phyloP scores from a whole-genome alignment of 2,888 invertebrate species.

The Tricholauxania praeusta region DNA sequence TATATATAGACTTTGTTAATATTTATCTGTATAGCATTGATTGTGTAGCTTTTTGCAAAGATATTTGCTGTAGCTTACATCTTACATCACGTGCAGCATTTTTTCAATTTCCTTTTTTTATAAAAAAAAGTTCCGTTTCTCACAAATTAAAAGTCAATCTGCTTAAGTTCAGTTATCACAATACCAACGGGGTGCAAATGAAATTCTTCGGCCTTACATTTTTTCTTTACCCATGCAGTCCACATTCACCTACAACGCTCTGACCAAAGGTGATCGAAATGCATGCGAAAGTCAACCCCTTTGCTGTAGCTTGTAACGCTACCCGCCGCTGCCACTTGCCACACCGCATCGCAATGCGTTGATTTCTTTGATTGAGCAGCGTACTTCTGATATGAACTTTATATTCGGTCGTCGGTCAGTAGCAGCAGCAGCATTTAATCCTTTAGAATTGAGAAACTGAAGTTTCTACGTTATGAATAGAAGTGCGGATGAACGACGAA shows the following conservation, averaged over 20 bases:
- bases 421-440: slow-evolving; percentile 10
- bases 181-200: slow-evolving; percentile 30
- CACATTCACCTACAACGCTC: slow-evolving; percentile 7
- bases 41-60: neutral
- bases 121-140: slow-evolving; percentile 16
- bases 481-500: slow-evolving; percentile 36
- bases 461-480: slow-evolving; percentile 26
- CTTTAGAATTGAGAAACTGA: slow-evolving; percentile 31
- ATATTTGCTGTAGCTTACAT: neutral
- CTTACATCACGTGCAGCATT: neutral
- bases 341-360: neutral
- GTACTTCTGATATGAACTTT: slow-evolving; percentile 1
- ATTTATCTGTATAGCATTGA: too few species aligned
- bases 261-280: slow-evolving; percentile 3
- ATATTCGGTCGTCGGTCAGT: neutral
- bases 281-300: slow-evolving; percentile 2
- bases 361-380: slow-evolving; percentile 36
- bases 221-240: neutral
- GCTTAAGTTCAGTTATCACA: slow-evolving; percentile 55
- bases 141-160: slow-evolving; percentile 62
- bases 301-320: neutral
- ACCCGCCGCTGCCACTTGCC: neutral
- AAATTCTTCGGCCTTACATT: too few species aligned
- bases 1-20: neutral
- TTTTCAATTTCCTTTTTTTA: neutral